Base-by-base conservation (phyloP, 2,797 vertebrate genomes). In the Emys orbicularis region DNA sequence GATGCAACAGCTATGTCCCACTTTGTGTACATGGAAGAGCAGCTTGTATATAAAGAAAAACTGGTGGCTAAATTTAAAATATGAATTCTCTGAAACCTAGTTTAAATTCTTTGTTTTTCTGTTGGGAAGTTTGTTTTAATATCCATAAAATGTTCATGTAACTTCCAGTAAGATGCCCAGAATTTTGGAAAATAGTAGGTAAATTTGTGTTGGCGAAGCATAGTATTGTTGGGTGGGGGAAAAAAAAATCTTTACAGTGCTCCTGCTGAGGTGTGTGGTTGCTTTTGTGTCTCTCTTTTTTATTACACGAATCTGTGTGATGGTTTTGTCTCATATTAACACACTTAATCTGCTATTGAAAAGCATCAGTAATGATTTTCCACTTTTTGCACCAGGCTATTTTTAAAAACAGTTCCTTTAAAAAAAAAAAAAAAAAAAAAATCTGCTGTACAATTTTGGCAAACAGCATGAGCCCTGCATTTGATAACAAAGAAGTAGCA, bases 401-500 rank as follows among this genome's bases (percentile, higher is more conserved):
- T 91, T 97, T 96, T 93, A 92, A 92, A 93, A 95, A 84, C 90
- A 86, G 80, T 89, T 76, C 50, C 41, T 37, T 84, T 34, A 12
- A 80, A 80, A 79, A 47, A 47, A 74, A 44, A 68, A 37, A 37
- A 37, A 37, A 37, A 37, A 37, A 79, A 81, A 61, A 94, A 41
- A 92, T 88, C 41, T 4, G 9, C 65, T 94, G 59, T 80, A 47
- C 44, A 44, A 1, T 90, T 96, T 93, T 93, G 90, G 54, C 76
- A 79, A 97, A 96, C 68, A 82, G 25, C 77, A 15, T 74, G 16
- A 68, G 87, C 87, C 92, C 86, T 96, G n/a, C 68, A 68, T 84
- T 94, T 94, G 72, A 81, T 96, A 68, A 54, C 95, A 81, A 95
- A 96, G 90, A 90, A 96, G 92, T 97, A 94, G 82, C 94, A 93